Percentiles rank a stretch among this genome's conserved stretches.
phyloP scores from a whole-genome alignment of 2,888 invertebrate species.

The Eupithecia dodoneata region DNA sequence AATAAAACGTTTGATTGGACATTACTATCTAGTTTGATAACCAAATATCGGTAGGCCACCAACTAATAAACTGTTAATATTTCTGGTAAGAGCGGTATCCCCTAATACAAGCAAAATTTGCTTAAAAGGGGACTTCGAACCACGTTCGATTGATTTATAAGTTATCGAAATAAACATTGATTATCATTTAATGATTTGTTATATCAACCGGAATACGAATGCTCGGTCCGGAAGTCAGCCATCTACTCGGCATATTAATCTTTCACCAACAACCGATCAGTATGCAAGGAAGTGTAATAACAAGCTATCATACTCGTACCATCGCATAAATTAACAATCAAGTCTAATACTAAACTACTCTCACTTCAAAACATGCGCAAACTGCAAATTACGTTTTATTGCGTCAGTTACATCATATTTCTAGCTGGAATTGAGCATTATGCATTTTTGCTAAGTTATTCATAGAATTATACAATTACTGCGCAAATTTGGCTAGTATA shows the following conservation, averaged over 20 bases:
- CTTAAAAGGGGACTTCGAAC: too few species aligned
- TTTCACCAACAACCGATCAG: constrained; percentile 20
- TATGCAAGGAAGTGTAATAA: constrained; percentile 30
- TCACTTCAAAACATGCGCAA: constrained; percentile 20
- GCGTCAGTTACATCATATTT: constrained; percentile 19
- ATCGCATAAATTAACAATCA: constrained; percentile 35
- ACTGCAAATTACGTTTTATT: constrained; percentile 18
- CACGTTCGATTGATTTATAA: too few species aligned
- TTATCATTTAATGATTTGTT: background rate
- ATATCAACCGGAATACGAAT: constrained; percentile 13
- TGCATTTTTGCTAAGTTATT: constrained; percentile 6
- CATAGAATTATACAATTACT: background rate
- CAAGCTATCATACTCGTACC: constrained; percentile 20
- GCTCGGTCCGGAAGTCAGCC: constrained; percentile 18
- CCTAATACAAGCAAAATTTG: too few species aligned
- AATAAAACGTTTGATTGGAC: too few species aligned
- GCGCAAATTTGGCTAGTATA: background rate
- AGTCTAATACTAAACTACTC: constrained; percentile 19
- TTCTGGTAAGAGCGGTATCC: too few species aligned
- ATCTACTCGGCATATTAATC: constrained; percentile 23
- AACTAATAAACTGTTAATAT: too few species aligned
- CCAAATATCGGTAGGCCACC: too few species aligned
- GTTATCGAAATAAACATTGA: too few species aligned
- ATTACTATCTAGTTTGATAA: too few species aligned
- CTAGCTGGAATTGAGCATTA: background rate